Conservation (phyloP, 1,140 invertebrate species). For the Euura lappo region DNA sequence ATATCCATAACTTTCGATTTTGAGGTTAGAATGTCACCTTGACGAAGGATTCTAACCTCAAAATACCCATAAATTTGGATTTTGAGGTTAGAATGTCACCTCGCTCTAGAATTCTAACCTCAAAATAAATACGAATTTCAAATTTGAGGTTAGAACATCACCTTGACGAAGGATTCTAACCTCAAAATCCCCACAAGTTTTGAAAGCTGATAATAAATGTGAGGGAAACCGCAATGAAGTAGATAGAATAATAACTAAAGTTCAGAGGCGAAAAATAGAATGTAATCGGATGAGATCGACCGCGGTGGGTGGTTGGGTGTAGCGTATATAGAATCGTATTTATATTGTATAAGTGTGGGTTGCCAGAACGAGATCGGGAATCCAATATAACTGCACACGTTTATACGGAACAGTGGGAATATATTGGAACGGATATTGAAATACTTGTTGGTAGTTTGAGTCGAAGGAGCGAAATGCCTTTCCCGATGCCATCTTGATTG, state of each 20-base stretch:
- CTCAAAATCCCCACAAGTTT: too few relatives aligned
- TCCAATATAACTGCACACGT: conserved; percentile 60
- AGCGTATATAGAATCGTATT: too few relatives aligned
- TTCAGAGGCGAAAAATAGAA: too few relatives aligned
- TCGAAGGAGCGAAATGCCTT: conserved; percentile 58
- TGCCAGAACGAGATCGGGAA: conserved; percentile 36
- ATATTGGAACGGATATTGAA: conserved; percentile 60
- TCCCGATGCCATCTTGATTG: conserved; percentile 60
- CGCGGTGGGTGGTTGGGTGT: too few relatives aligned
- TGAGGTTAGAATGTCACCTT: too few relatives aligned
- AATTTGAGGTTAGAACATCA: too few relatives aligned
- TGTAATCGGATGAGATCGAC: conserved; percentile 19
- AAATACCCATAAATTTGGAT: not conserved
- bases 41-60: not conserved
- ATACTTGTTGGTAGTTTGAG: conserved; percentile 62
- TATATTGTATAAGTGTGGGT: conserved; percentile 12
- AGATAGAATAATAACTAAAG: too few relatives aligned
- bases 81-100: too few relatives aligned
- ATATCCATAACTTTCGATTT: too few relatives aligned
- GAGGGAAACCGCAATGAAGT: conserved; percentile 8
- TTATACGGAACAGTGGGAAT: conserved; percentile 55
- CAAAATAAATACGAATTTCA: too few relatives aligned
- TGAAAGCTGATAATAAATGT: not conserved
- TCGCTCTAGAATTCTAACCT: too few relatives aligned
- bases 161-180: too few relatives aligned